Percentiles rank a stretch among this genome's conserved stretches.
Evolutionary conservation across 2,888 invertebrate genomes (phyloP).

Genomic region (Asteroscopus sphinx): DNA sequence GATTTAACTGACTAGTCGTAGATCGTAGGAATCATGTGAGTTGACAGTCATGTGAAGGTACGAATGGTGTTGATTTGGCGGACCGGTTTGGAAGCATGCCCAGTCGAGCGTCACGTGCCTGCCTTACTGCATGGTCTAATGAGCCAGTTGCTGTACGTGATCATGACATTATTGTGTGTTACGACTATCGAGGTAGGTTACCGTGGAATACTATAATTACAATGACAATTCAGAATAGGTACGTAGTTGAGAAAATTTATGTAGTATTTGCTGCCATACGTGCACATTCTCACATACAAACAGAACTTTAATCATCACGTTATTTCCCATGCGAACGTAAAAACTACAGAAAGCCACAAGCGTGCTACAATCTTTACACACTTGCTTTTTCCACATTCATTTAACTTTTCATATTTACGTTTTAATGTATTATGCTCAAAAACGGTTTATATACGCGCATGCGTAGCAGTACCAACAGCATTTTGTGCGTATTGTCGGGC

Average conservation of each 20-base stretch:
- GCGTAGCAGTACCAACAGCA: too few relatives aligned
- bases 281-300: too few relatives aligned
- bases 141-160: slow-evolving; percentile 32
- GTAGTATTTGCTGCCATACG: neutral
- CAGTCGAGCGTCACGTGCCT: slow-evolving; percentile 56
- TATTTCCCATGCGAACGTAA: too few relatives aligned
- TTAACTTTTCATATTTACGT: neutral
- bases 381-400: too few relatives aligned
- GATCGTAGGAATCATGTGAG: slow-evolving; percentile 63
- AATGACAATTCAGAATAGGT: slow-evolving; percentile 6
- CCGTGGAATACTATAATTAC: slow-evolving; percentile 24
- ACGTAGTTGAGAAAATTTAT: neutral
- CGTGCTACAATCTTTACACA: too few relatives aligned
- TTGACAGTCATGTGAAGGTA: slow-evolving; percentile 63
- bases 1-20: slow-evolving; percentile 33
- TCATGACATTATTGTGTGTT: slow-evolving; percentile 25
- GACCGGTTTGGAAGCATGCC: slow-evolving; percentile 69
- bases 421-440: neutral
- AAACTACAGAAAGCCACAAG: too few relatives aligned
- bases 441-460: neutral
- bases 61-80: slow-evolving; percentile 64
- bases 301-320: too few relatives aligned
- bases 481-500: too few relatives aligned
- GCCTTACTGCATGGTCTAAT: slow-evolving; percentile 23
- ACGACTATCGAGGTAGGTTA: slow-evolving; percentile 2